Conservation (phyloP, 1,140 invertebrate species). For the Calephelis nemesis region DNA sequence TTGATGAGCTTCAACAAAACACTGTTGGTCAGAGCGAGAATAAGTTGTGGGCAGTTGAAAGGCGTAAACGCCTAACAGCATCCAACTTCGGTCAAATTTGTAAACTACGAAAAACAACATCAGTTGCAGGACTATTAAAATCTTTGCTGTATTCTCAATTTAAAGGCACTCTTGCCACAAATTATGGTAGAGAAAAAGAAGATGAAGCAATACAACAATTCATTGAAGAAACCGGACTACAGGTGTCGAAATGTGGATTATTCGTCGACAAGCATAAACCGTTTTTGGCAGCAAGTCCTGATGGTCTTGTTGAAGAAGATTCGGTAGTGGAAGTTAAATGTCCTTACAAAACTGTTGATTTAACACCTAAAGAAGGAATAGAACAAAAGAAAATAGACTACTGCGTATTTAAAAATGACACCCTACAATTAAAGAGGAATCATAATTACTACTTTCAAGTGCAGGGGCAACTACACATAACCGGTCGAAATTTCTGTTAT, state of each 20-base stretch:
- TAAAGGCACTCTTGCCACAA: no score
- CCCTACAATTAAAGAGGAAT: not conserved
- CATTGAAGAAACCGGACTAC: no score
- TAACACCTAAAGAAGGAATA: not conserved
- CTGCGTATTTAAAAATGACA: not conserved
- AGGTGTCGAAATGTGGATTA: not conserved
- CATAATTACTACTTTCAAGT: constrained; percentile 7
- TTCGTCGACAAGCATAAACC: not conserved
- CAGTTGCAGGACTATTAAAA: no score
- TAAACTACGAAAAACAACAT: no score
- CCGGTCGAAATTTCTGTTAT: constrained; percentile 9
- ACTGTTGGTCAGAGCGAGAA: no score
- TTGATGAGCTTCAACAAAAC: no score
- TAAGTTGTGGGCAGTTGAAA: no score
- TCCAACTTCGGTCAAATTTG: no score
- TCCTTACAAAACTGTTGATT: not conserved
- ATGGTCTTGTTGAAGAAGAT: constrained; percentile 1
- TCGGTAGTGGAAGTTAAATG: constrained; percentile 2
- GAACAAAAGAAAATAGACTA: not conserved
- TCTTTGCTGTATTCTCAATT: no score
- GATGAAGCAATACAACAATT: no score
- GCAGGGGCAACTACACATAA: constrained; percentile 7
- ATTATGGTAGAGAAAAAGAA: no score
- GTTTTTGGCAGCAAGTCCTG: not conserved
- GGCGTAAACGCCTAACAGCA: no score